Conservation (phyloP, 1,140 invertebrate species). For the Potamilus streckersoni region DNA sequence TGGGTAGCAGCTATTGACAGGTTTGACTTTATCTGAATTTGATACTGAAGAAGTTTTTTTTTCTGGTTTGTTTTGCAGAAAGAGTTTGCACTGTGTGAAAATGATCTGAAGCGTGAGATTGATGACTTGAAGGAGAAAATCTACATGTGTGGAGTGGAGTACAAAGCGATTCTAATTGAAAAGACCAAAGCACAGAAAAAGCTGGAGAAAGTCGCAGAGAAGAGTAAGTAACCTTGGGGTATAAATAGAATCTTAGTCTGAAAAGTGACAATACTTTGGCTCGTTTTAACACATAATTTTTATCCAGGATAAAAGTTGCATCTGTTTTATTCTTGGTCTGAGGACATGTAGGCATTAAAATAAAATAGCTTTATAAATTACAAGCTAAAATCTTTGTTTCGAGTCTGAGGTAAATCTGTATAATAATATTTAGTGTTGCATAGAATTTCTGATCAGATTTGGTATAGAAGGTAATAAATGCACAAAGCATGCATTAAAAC, state of each 20-base stretch:
- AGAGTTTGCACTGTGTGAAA: slow-evolving; percentile 25
- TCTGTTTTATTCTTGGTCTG: background rate
- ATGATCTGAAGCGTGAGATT: slow-evolving; percentile 43
- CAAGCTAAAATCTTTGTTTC: background rate
- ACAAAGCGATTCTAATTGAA: slow-evolving; percentile 44
- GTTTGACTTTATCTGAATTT: no score
- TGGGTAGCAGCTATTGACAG: no score
- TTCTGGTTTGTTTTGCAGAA: slow-evolving; percentile 32
- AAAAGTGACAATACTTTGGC: background rate
- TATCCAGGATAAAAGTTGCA: background rate
- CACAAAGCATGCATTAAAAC: no score
- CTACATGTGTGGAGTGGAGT: slow-evolving; percentile 48
- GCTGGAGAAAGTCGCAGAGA: slow-evolving; percentile 30
- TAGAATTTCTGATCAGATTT: no score
- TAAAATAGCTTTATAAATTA: background rate
- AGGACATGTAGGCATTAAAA: background rate
- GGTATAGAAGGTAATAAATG: no score
- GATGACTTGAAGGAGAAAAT: slow-evolving; percentile 52
- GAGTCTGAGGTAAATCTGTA: no score
- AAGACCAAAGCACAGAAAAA: slow-evolving; percentile 43
- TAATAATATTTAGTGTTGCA: no score
- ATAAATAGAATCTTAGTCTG: background rate
- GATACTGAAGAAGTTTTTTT: no score
- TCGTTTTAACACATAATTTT: background rate
- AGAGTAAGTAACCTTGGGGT: slow-evolving; percentile 6